Evolutionary conservation across 2,797 vertebrate genomes (phyloP), one percentile per base, ranked within the genome.

Genomic region (Fistularia tabacaria): DNA sequence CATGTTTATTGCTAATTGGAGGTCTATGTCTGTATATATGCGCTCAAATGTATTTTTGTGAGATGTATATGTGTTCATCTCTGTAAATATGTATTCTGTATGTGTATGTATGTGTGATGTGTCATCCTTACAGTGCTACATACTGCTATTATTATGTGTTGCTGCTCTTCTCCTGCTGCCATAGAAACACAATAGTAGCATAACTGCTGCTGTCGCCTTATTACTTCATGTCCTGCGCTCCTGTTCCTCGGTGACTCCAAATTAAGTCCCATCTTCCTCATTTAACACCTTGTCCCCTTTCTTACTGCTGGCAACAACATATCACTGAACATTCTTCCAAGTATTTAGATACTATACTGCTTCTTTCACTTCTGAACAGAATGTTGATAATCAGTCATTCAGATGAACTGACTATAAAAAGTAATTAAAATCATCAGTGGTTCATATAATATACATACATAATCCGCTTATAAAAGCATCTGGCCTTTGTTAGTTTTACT

Each of bases 161-260:
- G 81, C 82, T 68, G 73, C 84, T 84, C 58, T 75, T 78, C 67
- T 84, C 66, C 62, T 69, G 80, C 84, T 89, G 77, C 80, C 62
- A 69, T 87, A 85, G 83, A 85, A 83, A 81, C 79, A 66, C 66
- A 77, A 50, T 83, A 77, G 84, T 82, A 73, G 69, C 78, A 66
- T 53, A 80, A 75, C 73, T 48, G 60, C 79, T 79, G 74, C 77
- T 73, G 83, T 67, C 77, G 66, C 73, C 67, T 72, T 48, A 59
- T 86, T 85, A 72, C 84, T 71, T 87, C 86, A 90, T 85, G 83
- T 84, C 83, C 85, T 88, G 73, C 82, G 85, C 77, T 84, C 80
- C 69, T 79, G n/a, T 76, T 61, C 79, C 82, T 87, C 69, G 66
- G 77, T 73, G 82, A 80, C 77, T 80, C 72, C 80, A 68, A 73